These are phyloP conservation scores for Thamnophis sirtalis DNA, from an alignment of 2,113 vertebrate species.

Conservation along the genomic window DNA sequence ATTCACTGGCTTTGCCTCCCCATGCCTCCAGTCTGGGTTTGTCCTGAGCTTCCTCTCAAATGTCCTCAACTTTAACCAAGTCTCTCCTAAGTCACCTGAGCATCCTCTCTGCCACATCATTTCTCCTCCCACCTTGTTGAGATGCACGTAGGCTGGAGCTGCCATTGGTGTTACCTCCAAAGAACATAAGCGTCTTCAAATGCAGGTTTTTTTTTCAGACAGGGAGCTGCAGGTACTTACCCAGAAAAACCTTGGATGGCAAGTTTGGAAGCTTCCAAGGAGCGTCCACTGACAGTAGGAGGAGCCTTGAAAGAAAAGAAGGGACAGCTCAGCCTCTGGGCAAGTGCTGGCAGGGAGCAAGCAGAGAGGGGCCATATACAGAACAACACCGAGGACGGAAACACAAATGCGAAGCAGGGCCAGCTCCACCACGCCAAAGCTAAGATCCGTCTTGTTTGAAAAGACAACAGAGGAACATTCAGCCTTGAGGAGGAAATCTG, in stretches of 20 bases:
- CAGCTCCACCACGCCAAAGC: conserved; percentile 76
- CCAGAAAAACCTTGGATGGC: conserved; percentile 73
- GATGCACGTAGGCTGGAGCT: neutral
- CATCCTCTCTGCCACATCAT: neutral
- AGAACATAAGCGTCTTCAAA: neutral
- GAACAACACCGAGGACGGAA: conserved; percentile 63
- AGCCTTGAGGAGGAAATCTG: conserved; percentile 46
- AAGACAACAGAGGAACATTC: conserved; percentile 43
- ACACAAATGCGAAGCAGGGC: conserved; percentile 75
- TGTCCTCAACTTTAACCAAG: neutral
- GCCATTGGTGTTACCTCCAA: neutral
- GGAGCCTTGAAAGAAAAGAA: conserved; percentile 69
- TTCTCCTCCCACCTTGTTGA: neutral
- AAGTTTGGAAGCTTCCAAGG: conserved; percentile 73
- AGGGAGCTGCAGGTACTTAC: conserved; percentile 65
- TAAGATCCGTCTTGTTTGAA: conserved; percentile 35
- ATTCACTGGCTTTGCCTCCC: neutral
- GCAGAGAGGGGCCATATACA: conserved; percentile 49
- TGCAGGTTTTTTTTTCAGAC: neutral
- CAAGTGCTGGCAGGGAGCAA: neutral
- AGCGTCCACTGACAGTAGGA: conserved; percentile 64
- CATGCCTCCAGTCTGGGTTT: neutral
- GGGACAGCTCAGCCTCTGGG: conserved; percentile 38
- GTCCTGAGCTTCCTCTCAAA: neutral
- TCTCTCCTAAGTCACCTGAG: neutral